Percentiles rank a stretch among this genome's conserved stretches.
These are phyloP conservation scores for Cyphomyrmex costatus DNA, from an alignment of 1,140 invertebrate species.

Conservation along the genomic window DNA sequence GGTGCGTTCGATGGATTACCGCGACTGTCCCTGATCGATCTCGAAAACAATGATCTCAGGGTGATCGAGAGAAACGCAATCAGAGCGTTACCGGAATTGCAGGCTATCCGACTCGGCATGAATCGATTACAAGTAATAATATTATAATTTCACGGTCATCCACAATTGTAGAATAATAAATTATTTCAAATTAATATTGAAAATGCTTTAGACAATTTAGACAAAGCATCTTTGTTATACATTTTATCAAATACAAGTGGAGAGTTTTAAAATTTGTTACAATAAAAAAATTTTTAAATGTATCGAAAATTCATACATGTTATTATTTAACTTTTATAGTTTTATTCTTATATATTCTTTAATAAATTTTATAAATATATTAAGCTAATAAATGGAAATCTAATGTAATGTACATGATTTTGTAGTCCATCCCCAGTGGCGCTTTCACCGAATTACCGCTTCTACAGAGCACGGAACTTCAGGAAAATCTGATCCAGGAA, in stretches of 20 bases:
- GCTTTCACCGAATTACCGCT: constrained; percentile 92
- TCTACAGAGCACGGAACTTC: constrained; percentile 92
- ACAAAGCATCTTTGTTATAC: background rate
- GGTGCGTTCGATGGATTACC: constrained; percentile 91
- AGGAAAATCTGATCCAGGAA: constrained; percentile 91
- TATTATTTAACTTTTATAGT: background rate
- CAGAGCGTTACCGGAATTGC: constrained; percentile 91
- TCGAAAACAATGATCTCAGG: constrained; percentile 94
- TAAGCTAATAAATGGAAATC: background rate
- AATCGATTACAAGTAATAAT: constrained; percentile 90
- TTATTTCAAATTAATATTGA: background rate
- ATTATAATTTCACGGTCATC: background rate
- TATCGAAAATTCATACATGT: background rate
- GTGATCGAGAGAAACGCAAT: constrained; percentile 93
- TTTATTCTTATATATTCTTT: too few relatives aligned
- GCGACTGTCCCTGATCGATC: constrained; percentile 91
- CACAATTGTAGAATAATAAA: background rate
- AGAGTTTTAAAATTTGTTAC: background rate
- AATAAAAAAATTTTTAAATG: background rate
- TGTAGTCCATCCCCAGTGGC: constrained; percentile 89
- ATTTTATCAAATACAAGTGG: background rate
- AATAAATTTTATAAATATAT: constrained; percentile 1
- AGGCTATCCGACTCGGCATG: constrained; percentile 92
- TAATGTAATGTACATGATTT: constrained; percentile 38
- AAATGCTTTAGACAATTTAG: background rate